Base-by-base conservation (phyloP, 1,140 invertebrate genomes). In the Drosophila aff. region DNA sequence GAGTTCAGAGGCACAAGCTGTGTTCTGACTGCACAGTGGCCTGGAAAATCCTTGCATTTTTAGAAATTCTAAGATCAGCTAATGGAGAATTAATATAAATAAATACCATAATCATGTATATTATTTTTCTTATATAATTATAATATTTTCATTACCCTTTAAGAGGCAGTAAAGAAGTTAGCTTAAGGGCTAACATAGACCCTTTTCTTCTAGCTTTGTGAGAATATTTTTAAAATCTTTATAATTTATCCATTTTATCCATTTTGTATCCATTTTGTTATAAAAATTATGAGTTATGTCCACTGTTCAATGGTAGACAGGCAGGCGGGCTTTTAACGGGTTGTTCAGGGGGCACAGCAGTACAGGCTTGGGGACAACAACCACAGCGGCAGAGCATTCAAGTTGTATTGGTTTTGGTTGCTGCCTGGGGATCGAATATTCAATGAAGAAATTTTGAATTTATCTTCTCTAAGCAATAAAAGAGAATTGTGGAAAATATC, bases 391-490 rank as follows among this genome's bases (percentile, higher is more conserved):
- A 47, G 59, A 49, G 69, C 58, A 64, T 74, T 75, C 41, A 21
- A 74, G 40, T 47, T 63, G 72, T 61, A 75, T 74, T 75, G 72
- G 68, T 55, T 75, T 63, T 52, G 46, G 72, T 75, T 63, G 72
- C 58, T 52, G 57, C 57, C 68, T 75, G 58, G 72, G 72, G 72
- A 74, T 53, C 57, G 47, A 73, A 74, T 62, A 73, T 74, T 73
- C 57, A 74, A 73, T 73, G 58, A 73, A 73, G 58, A 53, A 75
- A 62, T 55, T 73, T 38, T 53, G 68, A 74, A 74, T 74, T 49
- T 73, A 60, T 73, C 68, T 58, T 46, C 43, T 16, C 28, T 13
- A 36, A 60, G 67, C 40, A 38, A 71, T 33, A 46, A 47, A 40
- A 41, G 33, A 41, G 40, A 59, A 41, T n/a, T n/a, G 23, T n/a